Evolutionary conservation across 2,888 invertebrate genomes (phyloP), one percentile per base, ranked within the genome.

Genomic region (Cheilosia grossa): DNA sequence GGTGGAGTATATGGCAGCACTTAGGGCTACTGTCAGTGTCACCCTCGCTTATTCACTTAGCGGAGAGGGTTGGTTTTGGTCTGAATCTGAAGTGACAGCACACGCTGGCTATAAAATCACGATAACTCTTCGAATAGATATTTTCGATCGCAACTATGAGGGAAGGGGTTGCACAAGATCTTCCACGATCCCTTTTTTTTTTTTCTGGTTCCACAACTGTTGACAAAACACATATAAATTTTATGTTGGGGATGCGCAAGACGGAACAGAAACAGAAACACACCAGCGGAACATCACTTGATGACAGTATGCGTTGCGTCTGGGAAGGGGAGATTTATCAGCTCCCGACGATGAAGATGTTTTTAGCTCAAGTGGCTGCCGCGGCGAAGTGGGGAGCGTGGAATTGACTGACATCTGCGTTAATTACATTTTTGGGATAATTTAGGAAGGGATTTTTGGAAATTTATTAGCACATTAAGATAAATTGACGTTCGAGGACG

Each of bases 401-500:
- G 30, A 47, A 69, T 53, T 75, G 80, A 81, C 85, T 85, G 80
- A 85, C 85, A 77, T 85, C 80, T 85, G 80, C 85, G 80, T 80
- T 85, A 75, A 85, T 85, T 80, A 70, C 79, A 80, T 85, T 80
- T 80, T 80, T 75, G 80, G 75, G 80, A 85, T 80, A 81, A 80
- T 75, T 85, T 80, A 85, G 70, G 80, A 72, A 85, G 75, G 72
- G 59, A 81, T 80, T 86, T 79, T 74, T 49, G 49, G 61, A 61
- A 86, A 86, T 86, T 86, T 86, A 86, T 86, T 86, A 75, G 86
- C 86, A 75, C 82, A 86, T 86, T 82, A 82, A 86, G 86, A 86
- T 86, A 51, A 79, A 86, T 66, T 77, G 85, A 81, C 72, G 66
- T 81, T 72, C 53, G 24, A 56, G 37, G 66, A 80, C 75, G 83